Evolutionary conservation across 37 sponge, comb jelly and placozoan genomes (phyloP).

Genomic region (Hexactinellida sp.): DNA sequence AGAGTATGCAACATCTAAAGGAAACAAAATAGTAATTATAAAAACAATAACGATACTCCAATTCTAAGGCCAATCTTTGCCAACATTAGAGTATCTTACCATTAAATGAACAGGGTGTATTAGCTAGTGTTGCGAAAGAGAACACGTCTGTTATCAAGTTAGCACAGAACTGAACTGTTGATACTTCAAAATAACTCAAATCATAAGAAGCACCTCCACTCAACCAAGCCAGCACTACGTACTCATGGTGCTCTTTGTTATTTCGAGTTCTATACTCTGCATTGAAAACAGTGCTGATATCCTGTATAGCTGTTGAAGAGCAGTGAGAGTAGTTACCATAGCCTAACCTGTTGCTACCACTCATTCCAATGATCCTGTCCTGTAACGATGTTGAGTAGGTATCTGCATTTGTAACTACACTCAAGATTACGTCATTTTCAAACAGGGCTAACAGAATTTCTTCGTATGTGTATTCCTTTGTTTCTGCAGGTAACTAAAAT

Average conservation of each 20-base stretch:
- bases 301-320: neutral
- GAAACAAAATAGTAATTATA: neutral
- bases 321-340: neutral
- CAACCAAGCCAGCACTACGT: neutral
- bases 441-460: neutral
- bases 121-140: neutral
- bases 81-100: neutral
- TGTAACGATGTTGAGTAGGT: neutral
- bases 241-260: neutral
- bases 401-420: neutral
- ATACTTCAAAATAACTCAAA: neutral
- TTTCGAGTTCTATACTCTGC: neutral
- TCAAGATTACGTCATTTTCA: neutral
- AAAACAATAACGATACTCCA: no score
- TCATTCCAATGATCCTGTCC: neutral
- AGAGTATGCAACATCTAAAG: neutral
- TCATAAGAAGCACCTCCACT: conserved; percentile 1
- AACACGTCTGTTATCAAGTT: neutral
- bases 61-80: neutral
- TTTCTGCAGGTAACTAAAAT: neutral
- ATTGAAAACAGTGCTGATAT: neutral
- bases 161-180: neutral
- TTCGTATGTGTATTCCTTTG: neutral
- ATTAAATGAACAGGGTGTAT: neutral
- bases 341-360: neutral